Base-by-base conservation (phyloP, 2,888 invertebrate species). In the Cordilura impudica region DNA sequence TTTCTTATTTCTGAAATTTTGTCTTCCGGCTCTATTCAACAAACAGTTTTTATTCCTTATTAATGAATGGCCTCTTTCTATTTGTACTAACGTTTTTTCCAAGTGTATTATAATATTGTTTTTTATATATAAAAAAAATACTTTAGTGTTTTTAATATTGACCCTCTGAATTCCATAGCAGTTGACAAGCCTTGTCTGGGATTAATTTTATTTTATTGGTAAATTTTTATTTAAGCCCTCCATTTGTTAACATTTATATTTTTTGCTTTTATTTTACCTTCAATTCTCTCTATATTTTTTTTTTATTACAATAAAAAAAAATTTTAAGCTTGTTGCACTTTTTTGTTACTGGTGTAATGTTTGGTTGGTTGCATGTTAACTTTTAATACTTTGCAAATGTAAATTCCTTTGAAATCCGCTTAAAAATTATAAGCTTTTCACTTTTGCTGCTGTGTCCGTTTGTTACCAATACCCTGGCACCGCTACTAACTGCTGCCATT, bases 371-470 rank as follows among this genome's bases (percentile, higher is more conserved):
- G 58, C 65, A 73, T 73, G 73, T 51, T 65, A 65, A 51, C 43
- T 56, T 79, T 79, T 67, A 75, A 75, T 67, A 63, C 78, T 71
- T 75, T 71, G 66, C 71, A 71, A 79, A 79, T 79, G 74, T 67
- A 71, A 75, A 79, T 79, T 79, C 74, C 56, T 75, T 53, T 67
- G 19, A 66, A 79, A 79, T 79, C 79, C 79, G 74, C 74, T 79
- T 79, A 79, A 75, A 78, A 75, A 75, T 79, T 79, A 75, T 79
- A 79, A 79, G 74, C 79, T 75, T 74, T 69, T 71, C 61, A 61
- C 61, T 69, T 69, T 69, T 69, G 54, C 61, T 67, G 69, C 60
- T 61, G 74, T 21, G 49, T 49, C 10, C 10, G 19, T 7, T 10
- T 19, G 23, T 8, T 51, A 23, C 51, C 51, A 51, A 12, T 3